A percentile compares a stretch with the other conserved stretches of the same genome.
These are phyloP conservation scores for Pelecanoides urinatrix DNA, from an alignment of 2,113 vertebrate species.

Conservation along the genomic window DNA sequence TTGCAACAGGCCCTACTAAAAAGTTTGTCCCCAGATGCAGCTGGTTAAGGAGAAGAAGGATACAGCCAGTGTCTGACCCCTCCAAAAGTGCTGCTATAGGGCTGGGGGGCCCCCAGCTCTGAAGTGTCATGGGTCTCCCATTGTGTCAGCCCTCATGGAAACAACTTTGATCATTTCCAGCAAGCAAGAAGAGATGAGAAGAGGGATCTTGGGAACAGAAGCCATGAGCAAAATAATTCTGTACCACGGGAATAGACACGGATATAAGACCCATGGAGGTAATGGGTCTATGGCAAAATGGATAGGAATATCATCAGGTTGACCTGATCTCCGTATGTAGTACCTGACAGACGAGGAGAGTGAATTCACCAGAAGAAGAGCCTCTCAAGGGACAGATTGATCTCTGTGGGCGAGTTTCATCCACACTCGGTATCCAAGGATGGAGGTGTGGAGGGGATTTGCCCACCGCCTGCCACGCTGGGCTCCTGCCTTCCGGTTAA, in stretches of 20 bases:
- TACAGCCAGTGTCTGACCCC: not conserved
- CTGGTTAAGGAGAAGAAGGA: not conserved
- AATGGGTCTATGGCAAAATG: not conserved
- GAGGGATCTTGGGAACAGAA: not conserved
- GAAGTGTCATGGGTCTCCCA: not conserved
- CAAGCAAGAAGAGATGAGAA: not conserved
- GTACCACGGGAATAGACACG: not conserved
- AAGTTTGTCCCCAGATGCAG: not conserved
- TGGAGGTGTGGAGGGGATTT: not conserved
- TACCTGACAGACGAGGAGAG: not conserved
- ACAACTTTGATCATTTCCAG: not conserved
- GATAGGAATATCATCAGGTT: not conserved
- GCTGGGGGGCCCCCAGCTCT: not conserved
- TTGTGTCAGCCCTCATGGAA: not conserved
- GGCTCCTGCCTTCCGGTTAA: not conserved
- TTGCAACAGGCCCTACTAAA: not conserved
- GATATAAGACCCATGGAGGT: not conserved
- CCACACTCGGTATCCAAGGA: not conserved
- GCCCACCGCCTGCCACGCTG: accelerated
- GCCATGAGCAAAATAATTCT: not conserved
- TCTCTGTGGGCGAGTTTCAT: not conserved
- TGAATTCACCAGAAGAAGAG: not conserved
- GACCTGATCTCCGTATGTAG: not conserved
- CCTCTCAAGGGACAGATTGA: not conserved
- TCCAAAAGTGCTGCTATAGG: not conserved